Evolutionary conservation across 2,888 invertebrate genomes (phyloP), one percentile per base, ranked within the genome.

Genomic region (Acleris literana): DNA sequence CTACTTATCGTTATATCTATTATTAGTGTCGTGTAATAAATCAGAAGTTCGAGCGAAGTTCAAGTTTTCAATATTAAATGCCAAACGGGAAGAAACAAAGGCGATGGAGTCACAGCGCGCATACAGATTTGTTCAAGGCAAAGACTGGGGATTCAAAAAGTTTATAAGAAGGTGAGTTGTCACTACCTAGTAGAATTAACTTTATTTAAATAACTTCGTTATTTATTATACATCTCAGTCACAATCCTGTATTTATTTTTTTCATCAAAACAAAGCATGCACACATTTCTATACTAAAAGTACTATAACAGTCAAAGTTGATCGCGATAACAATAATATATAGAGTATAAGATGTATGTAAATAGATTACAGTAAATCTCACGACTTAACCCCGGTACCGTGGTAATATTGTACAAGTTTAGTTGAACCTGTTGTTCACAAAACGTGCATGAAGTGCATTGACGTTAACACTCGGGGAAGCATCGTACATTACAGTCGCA

Each of bases 111-210:
- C 96, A 88, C 96, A 96, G 86, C 93, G 99, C 87, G 99, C 99
- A 72, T 99, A 99, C 93, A 96, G 99, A 94, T 99, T 99, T 93
- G 99, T 99, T 71, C 99, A 99, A 93, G 99, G 99, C 79, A 99
- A 99, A 93, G 99, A 99, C 94, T 99, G 99, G 99, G 99, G 99
- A 68, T 99, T 99, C 94, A 99, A 99, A 93, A 99, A 99, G 92
- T 99, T 99, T 88, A 99, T 99, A 75, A 95, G 99, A 83, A 95
- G 92, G 92, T 90, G 76, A 85, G 86, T 77, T 20, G 58, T 46
- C 11, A 25, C 49, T 16, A 49, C 17, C 17, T 11, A 11, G 17
- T 46, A 3, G 5, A 46, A 17, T 16, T 6, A 7, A 39, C 11
- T 39, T 39, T 13, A 39, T n/a, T n/a, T n/a, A n/a, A n/a, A n/a